Conservation (phyloP, 2,888 invertebrate species). For the Octonoba sinensis region DNA sequence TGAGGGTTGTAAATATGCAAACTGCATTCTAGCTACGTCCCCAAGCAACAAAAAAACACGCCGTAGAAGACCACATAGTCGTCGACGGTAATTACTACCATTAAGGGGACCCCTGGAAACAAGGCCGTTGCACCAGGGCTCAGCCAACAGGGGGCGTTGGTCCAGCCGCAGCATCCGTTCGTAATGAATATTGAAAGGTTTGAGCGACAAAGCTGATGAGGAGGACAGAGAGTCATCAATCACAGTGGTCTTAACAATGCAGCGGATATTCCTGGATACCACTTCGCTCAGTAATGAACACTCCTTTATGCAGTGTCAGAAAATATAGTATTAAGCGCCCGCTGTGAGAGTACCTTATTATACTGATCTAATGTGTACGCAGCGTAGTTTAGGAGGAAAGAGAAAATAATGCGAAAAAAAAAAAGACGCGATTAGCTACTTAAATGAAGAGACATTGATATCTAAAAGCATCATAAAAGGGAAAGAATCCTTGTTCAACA, state of each 20-base stretch:
- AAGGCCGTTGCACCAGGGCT: background rate
- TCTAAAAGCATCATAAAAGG: too few relatives aligned
- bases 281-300: conserved; percentile 15
- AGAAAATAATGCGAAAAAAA: too few relatives aligned
- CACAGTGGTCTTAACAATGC: conserved; percentile 25
- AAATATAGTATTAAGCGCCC: too few relatives aligned
- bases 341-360: too few relatives aligned
- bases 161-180: conserved; percentile 16
- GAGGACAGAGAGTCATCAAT: conserved; percentile 30
- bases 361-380: too few relatives aligned
- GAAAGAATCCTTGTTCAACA: too few relatives aligned
- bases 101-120: conserved; percentile 6
- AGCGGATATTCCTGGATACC: conserved; percentile 20
- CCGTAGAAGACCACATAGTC: background rate
- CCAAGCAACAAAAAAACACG: background rate
- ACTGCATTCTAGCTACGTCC: too few relatives aligned
- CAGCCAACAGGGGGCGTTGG: conserved; percentile 1
- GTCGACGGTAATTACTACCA: conserved; percentile 19
- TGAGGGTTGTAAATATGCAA: too few relatives aligned
- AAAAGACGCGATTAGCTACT: too few relatives aligned
- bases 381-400: too few relatives aligned
- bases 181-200: conserved; percentile 39
- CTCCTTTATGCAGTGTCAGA: background rate
- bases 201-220: conserved; percentile 20
- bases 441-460: too few relatives aligned